phyloP scores from a whole-genome alignment of 1,140 invertebrate genomes.

The Drosophila virilis region DNA sequence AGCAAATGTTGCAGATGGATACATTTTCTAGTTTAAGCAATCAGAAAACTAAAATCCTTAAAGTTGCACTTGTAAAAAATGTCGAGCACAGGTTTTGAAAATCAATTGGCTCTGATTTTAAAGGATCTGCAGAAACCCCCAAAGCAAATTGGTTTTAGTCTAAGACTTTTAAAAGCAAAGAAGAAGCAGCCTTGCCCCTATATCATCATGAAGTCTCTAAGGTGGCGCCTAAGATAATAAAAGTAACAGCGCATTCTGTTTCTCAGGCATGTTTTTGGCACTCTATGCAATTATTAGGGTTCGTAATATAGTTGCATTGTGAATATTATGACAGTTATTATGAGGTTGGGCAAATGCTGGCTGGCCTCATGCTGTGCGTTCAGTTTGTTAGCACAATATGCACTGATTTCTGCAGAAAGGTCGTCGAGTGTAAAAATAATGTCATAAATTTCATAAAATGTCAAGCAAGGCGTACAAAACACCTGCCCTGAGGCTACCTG shows the following conservation, averaged over 20 bases:
- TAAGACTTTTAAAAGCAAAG: too few species aligned
- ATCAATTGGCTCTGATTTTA: too few species aligned
- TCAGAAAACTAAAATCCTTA: too few species aligned
- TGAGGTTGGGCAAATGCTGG: slow-evolving; percentile 7
- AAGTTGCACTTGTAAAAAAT: too few species aligned
- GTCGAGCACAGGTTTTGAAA: too few species aligned
- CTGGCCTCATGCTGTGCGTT: neutral
- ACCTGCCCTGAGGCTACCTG: slow-evolving; percentile 44
- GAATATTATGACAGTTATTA: slow-evolving; percentile 67
- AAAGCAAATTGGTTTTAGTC: too few species aligned
- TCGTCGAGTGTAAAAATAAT: slow-evolving; percentile 28
- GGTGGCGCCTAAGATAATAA: slow-evolving; percentile 12
- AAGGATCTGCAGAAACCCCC: too few species aligned
- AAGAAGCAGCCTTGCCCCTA: too few species aligned
- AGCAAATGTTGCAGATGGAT: too few species aligned
- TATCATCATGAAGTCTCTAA: neutral
- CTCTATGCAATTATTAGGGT: slow-evolving; percentile 5
- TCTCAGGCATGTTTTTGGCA: too few species aligned
- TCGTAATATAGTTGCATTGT: slow-evolving; percentile 54
- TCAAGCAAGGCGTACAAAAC: slow-evolving; percentile 18
- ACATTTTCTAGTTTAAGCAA: too few species aligned
- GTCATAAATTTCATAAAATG: slow-evolving; percentile 56
- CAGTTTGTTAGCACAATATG: slow-evolving; percentile 16
- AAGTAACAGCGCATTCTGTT: too few species aligned
- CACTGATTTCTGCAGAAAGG: slow-evolving; percentile 49